These are phyloP conservation scores for Thera britannica DNA, from an alignment of 2,888 invertebrate genomes.

Conservation along the genomic window DNA sequence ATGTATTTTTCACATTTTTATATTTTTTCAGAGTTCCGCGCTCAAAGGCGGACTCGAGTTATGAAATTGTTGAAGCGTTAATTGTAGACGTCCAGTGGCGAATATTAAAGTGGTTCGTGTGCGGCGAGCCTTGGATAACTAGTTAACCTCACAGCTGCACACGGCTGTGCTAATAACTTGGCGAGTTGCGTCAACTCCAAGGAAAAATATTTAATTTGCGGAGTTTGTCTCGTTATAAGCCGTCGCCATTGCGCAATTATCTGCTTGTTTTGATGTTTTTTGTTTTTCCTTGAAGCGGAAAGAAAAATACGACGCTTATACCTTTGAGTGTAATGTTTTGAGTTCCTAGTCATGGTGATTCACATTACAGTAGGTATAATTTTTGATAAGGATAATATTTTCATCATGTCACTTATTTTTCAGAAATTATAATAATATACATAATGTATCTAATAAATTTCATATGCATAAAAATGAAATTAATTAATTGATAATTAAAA, in stretches of 20 bases:
- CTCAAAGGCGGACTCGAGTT: slow-evolving; percentile 81
- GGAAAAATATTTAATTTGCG: slow-evolving; percentile 69
- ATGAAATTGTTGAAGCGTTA: slow-evolving; percentile 83
- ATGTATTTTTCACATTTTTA: slow-evolving; percentile 65
- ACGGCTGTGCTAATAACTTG: slow-evolving; percentile 21
- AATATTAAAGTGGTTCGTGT: slow-evolving; percentile 78
- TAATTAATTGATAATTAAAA: too few relatives aligned
- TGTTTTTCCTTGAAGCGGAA: slow-evolving; percentile 4
- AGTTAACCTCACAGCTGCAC: slow-evolving; percentile 66
- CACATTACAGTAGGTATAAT: too few relatives aligned
- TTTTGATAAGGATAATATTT: too few relatives aligned
- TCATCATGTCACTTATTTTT: too few relatives aligned
- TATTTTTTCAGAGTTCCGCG: slow-evolving; percentile 65
- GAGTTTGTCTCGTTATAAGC: slow-evolving; percentile 47
- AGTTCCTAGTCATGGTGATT: neutral
- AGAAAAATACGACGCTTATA: slow-evolving; percentile 14
- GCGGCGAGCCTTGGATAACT: slow-evolving; percentile 65
- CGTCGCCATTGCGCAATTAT: slow-evolving; percentile 21
- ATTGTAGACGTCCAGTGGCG: slow-evolving; percentile 82
- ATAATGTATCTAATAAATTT: too few relatives aligned
- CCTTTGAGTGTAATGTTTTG: neutral
- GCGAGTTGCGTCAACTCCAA: slow-evolving; percentile 39
- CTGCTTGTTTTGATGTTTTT: slow-evolving; percentile 24
- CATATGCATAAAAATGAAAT: too few relatives aligned
- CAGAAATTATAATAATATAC: too few relatives aligned